phyloP scores from a whole-genome alignment of 2,113 vertebrate species.

The Petrocephalus microphthalmus region DNA sequence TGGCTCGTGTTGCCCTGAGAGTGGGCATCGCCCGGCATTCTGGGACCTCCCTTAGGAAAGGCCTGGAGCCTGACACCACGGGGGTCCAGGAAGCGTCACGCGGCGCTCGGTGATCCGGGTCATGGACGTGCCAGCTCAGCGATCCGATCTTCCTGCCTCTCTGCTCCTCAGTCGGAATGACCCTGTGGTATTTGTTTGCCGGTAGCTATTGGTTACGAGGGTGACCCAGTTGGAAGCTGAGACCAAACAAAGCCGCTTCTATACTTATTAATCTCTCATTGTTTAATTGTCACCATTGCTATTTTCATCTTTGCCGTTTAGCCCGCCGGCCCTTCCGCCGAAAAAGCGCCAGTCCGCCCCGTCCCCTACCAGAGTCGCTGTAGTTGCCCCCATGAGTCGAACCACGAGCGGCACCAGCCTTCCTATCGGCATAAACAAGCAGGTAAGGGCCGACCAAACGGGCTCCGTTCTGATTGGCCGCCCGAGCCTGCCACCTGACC shows the following conservation, averaged over 20 bases:
- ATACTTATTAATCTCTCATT: neutral
- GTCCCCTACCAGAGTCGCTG: conserved; percentile 86
- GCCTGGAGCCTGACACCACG: neutral
- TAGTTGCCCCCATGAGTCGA: conserved; percentile 93
- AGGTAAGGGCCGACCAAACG: conserved; percentile 59
- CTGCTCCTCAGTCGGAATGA: neutral
- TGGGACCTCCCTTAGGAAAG: conserved; percentile 6
- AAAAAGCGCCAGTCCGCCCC: conserved; percentile 91
- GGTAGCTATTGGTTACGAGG: no score
- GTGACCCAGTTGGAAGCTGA: neutral
- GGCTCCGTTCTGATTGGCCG: neutral
- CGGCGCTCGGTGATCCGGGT: neutral
- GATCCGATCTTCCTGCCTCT: neutral
- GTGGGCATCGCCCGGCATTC: neutral
- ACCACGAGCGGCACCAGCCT: conserved; percentile 81
- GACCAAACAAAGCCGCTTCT: neutral
- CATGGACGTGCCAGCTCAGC: neutral
- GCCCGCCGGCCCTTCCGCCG: conserved; percentile 85
- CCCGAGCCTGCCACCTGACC: neutral
- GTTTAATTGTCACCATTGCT: neutral
- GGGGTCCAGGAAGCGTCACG: neutral
- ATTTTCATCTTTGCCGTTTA: conserved; percentile 35
- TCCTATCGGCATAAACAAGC: conserved; percentile 81
- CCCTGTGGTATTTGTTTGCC: neutral
- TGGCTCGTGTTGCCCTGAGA: neutral